These are phyloP conservation scores for Lamprologus sp. DNA, from an alignment of 2,113 vertebrate genomes.

Conservation along the genomic window DNA sequence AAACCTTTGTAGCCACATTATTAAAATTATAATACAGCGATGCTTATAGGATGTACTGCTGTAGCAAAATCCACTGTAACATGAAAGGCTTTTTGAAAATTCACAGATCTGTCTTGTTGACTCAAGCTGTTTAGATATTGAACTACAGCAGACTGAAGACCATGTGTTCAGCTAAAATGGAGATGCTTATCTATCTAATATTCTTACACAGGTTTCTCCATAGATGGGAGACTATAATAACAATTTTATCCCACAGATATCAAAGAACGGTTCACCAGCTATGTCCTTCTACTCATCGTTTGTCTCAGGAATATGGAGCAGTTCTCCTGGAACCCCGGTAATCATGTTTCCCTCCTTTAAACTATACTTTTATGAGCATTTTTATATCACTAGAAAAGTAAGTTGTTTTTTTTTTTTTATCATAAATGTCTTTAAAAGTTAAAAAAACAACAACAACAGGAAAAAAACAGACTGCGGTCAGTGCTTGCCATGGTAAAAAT, in stretches of 20 bases:
- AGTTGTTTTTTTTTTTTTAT: not conserved
- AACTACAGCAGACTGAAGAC: not conserved
- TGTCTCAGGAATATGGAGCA: conserved; percentile 99
- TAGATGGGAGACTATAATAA: not conserved
- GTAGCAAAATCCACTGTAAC: not conserved
- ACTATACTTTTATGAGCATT: not conserved
- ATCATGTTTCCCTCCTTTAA: not conserved
- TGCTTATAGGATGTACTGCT: not conserved
- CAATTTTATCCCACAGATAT: conserved; percentile 78
- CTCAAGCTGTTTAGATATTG: not conserved
- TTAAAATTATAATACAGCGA: not conserved
- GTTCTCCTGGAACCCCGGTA: conserved; percentile 97
- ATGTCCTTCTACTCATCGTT: conserved; percentile 91
- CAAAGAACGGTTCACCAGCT: conserved; percentile 96
- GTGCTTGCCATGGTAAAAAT: not conserved
- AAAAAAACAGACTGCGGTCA: not conserved
- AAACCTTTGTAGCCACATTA: not conserved
- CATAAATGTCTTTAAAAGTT: not conserved
- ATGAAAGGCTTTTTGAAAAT: not conserved
- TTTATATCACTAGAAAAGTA: not conserved
- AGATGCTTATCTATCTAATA: not conserved
- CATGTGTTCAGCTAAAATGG: not conserved
- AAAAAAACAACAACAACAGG: not conserved
- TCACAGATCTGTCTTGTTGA: not conserved
- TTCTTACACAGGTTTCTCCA: not conserved